These are phyloP conservation scores for Caenorhabditis sulstoni DNA, from an alignment of 2,888 invertebrate genomes.

Conservation along the genomic window DNA sequence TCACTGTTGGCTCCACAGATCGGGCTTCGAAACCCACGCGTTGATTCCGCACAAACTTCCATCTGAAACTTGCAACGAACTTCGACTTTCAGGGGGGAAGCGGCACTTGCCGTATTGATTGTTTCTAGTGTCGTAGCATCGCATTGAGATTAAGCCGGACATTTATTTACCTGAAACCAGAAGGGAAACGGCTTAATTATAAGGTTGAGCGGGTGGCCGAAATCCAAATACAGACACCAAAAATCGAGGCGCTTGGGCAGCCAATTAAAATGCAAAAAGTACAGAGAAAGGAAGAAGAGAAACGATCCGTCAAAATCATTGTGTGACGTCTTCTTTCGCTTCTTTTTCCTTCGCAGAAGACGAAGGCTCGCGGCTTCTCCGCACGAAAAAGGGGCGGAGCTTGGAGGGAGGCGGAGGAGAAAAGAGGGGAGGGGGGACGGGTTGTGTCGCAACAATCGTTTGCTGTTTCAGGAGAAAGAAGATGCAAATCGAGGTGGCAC, in stretches of 20 bases:
- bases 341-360: conserved; percentile 6
- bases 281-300: not conserved
- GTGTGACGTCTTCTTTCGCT: not conserved
- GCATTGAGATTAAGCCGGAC: conserved; percentile 12
- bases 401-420: not conserved
- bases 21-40: conserved; percentile 12
- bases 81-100: not conserved
- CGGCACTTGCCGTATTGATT: conserved; percentile 21
- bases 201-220: not conserved
- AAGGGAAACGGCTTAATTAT: conserved; percentile 2
- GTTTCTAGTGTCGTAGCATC: conserved; percentile 2
- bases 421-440: not conserved
- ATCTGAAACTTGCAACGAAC: conserved; percentile 11
- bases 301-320: conserved; percentile 16
- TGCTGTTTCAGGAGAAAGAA: not conserved
- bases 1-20: conserved; percentile 26
- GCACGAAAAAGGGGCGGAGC: conserved; percentile 23
- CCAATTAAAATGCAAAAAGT: conserved; percentile 27
- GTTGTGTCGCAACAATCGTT: conserved; percentile 15
- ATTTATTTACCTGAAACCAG: conserved; percentile 38
- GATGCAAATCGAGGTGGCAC: conserved; percentile 28
- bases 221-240: not conserved
- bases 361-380: conserved; percentile 9
- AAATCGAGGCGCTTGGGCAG: not conserved
- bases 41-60: conserved; percentile 1